Evolutionary conservation across 1,140 invertebrate species (phyloP).

Genomic region (Tenebrio molitor): DNA sequence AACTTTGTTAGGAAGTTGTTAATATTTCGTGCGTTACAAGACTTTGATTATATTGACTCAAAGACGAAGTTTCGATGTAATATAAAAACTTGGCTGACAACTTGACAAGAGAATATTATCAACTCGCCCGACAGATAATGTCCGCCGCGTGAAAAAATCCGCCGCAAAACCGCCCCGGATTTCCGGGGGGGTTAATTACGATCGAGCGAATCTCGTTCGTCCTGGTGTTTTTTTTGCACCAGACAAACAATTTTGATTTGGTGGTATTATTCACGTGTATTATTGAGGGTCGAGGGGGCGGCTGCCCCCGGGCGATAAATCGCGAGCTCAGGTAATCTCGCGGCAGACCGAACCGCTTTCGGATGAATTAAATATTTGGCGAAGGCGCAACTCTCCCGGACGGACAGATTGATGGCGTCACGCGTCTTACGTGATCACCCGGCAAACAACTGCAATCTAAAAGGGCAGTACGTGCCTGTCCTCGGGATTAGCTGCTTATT

Average conservation of each 20-base stretch:
- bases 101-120: conserved; percentile 37
- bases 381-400: conserved; percentile 34
- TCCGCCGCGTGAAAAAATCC: neutral
- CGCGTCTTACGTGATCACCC: conserved; percentile 52
- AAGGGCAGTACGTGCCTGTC: conserved; percentile 50
- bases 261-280: conserved; percentile 11
- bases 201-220: neutral
- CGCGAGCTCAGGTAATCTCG: conserved; percentile 31
- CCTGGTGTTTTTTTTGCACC: neutral
- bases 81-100: conserved; percentile 37
- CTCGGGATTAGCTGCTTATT: conserved; percentile 51
- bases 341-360: conserved; percentile 12
- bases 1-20: conserved; percentile 38
- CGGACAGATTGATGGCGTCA: conserved; percentile 52
- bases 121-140: conserved; percentile 25
- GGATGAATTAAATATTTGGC: conserved; percentile 46
- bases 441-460: conserved; percentile 53
- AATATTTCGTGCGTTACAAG: conserved; percentile 36
- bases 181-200: conserved; percentile 5
- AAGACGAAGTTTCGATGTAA: conserved; percentile 36
- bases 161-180: neutral
- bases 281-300: conserved; percentile 1
- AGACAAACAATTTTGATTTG: conserved; percentile 18
- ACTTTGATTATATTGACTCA: conserved; percentile 39
- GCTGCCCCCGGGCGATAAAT: conserved; percentile 10